phyloP scores from a whole-genome alignment of 2,113 vertebrate species.

The Leptodactylus fuscus region DNA sequence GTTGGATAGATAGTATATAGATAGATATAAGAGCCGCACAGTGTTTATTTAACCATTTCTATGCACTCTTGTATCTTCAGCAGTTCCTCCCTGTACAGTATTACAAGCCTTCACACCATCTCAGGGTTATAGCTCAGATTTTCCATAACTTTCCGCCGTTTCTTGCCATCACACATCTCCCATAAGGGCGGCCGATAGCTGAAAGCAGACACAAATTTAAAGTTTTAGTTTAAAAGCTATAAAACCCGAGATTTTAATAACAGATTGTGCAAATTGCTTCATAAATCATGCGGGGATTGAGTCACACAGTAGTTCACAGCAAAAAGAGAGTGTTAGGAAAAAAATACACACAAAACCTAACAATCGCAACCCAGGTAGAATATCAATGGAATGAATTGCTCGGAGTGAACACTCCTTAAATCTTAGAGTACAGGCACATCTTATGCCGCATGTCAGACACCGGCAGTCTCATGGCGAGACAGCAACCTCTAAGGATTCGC shows the following conservation, averaged over 20 bases:
- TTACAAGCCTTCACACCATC: too few relatives aligned
- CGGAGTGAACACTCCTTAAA: not conserved
- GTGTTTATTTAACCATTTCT: too few relatives aligned
- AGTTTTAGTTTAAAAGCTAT: conserved; percentile 55
- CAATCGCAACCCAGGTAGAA: conserved; percentile 9
- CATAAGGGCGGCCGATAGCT: conserved; percentile 38
- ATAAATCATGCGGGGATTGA: conserved; percentile 56
- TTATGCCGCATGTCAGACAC: not conserved
- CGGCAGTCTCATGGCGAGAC: not conserved
- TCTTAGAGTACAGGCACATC: not conserved
- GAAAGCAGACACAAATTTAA: conserved; percentile 46
- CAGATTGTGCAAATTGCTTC: conserved; percentile 59
- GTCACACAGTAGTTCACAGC: conserved; percentile 28
- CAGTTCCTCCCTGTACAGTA: too few relatives aligned
- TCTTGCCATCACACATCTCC: conserved; percentile 32
- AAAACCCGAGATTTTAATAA: conserved; percentile 59
- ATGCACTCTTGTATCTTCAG: too few relatives aligned
- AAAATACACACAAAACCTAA: conserved; percentile 15
- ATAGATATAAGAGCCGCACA: too few relatives aligned
- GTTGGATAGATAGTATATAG: too few relatives aligned
- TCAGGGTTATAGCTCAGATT: conserved; percentile 3
- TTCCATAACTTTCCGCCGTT: conserved; percentile 5
- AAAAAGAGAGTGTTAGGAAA: conserved; percentile 26
- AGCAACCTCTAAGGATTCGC: not conserved
- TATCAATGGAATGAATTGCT: not conserved